Evolutionary conservation across 1,140 invertebrate genomes (phyloP).

Genomic region (Luehdorfia chinensis): DNA sequence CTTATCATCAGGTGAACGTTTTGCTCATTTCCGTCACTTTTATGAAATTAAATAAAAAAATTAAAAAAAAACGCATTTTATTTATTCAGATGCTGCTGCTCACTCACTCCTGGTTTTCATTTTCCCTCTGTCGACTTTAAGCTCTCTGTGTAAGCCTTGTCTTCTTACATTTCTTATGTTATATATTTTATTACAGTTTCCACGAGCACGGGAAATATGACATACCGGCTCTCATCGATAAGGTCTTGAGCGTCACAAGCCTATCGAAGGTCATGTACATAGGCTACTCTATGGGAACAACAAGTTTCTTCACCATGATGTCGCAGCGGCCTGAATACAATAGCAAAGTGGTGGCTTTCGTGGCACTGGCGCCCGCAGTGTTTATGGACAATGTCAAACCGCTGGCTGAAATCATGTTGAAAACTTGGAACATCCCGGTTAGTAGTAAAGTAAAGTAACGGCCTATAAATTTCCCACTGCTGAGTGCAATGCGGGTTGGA

Average conservation of each 20-base stretch:
- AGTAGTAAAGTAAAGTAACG: too few species aligned
- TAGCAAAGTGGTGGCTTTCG: conserved; percentile 71
- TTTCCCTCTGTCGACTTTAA: too few species aligned
- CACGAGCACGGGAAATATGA: conserved; percentile 78
- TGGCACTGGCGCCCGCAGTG: conserved; percentile 60
- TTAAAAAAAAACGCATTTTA: too few species aligned
- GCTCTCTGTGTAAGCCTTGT: too few species aligned
- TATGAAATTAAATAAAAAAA: too few species aligned
- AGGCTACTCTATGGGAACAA: conserved; percentile 80
- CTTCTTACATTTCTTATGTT: too few species aligned
- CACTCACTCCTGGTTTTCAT: too few species aligned
- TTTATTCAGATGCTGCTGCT: too few species aligned
- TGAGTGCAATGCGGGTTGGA: too few species aligned
- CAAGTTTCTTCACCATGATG: conserved; percentile 80
- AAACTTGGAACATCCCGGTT: conserved; percentile 39
- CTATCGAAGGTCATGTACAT: conserved; percentile 77
- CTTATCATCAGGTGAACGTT: too few species aligned
- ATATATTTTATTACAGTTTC: conserved; percentile 41
- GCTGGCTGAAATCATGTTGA: conserved; percentile 30
- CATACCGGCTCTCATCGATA: conserved; percentile 83
- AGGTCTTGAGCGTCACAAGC: conserved; percentile 77
- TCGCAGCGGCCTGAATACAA: conserved; percentile 78
- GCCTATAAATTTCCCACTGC: too few species aligned
- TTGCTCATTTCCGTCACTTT: too few species aligned
- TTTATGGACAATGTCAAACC: conserved; percentile 48